Base-by-base conservation (phyloP, 2,888 invertebrate species). In the Philereme vetulata region DNA sequence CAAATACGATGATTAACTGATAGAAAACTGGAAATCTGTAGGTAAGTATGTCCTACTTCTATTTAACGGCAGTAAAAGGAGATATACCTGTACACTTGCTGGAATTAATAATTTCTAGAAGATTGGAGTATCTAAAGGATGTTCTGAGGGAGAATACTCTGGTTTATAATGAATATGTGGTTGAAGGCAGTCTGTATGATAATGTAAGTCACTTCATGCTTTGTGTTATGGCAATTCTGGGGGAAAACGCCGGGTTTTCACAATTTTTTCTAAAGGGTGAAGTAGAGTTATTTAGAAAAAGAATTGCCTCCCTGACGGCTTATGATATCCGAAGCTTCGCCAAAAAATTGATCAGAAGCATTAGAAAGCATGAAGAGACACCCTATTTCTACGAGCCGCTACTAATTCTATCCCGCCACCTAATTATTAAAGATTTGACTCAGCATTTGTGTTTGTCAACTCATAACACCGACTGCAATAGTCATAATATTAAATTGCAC, bases 121-220 rank as follows among this genome's bases (percentile, higher is more conserved):
- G 94, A 66, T 78, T 94, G 56, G 82, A 90, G 56, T 93, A 92
- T 76, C 86, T 94, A 64, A 85, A 86, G 71, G 72, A 81, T 4
- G 61, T 93, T 56, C 71, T 80, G 46, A 79, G 80, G 47, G 76
- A 79, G 35, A 78, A 86, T 56, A 62, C 73, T 52, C 64, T 63
- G 34, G 68, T 68, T 63, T 93, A 92, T 62, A 92, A 92, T 48
- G 93, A 94, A 80, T 94, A 92, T 81, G 82, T 94, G 46, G 77
- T 93, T 9, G 94, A 94, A 79, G 93, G 93, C 65, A 93, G 94
- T 61, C 68, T 89, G 7, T 90, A 93, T 65, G 94, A 94, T 70
- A 93, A 92, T 64, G 87, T 93, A 47, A 94, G 94, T 42, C 94
- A 94, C 77, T 94, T 93, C 72, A 85, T 87, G 70, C 74, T 94